Conservation (phyloP, 1,140 invertebrate genomes). For the Proctacanthus coquilletti region DNA sequence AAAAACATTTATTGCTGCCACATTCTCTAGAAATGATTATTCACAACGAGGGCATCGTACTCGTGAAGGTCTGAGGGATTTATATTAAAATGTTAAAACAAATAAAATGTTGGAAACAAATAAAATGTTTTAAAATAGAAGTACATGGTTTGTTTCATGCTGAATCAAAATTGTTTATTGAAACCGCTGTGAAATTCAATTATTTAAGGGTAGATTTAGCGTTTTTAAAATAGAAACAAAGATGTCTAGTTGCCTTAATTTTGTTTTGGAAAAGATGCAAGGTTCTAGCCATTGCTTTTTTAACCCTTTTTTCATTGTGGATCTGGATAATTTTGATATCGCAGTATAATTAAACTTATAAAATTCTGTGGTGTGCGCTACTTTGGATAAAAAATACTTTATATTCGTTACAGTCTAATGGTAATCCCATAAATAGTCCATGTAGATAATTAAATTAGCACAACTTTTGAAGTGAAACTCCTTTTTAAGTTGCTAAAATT, state of each 20-base stretch:
- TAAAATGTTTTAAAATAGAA: not conserved
- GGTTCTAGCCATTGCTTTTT: too few species aligned
- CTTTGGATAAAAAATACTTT: too few species aligned
- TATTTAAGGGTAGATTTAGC: not conserved
- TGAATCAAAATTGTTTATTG: not conserved
- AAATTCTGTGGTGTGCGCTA: too few species aligned
- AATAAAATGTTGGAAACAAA: not conserved
- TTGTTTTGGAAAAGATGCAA: too few species aligned
- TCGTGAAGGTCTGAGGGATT: not conserved
- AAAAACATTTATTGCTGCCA: not conserved
- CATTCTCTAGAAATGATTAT: not conserved
- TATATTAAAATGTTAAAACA: not conserved
- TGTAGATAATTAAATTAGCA: too few species aligned
- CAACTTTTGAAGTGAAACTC: too few species aligned
- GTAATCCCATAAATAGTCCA: too few species aligned
- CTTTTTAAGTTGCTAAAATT: too few species aligned
- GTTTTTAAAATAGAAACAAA: not conserved
- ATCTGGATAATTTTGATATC: too few species aligned
- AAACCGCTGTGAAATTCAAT: not conserved
- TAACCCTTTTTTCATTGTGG: too few species aligned
- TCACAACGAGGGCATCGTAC: not conserved
- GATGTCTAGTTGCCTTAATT: not conserved
- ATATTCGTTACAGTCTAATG: too few species aligned
- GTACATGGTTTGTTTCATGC: not conserved
- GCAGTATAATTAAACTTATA: too few species aligned